Evolutionary conservation across 37 sponge, comb jelly and placozoan genomes (phyloP).

Genomic region (Dysidea cf. avara): DNA sequence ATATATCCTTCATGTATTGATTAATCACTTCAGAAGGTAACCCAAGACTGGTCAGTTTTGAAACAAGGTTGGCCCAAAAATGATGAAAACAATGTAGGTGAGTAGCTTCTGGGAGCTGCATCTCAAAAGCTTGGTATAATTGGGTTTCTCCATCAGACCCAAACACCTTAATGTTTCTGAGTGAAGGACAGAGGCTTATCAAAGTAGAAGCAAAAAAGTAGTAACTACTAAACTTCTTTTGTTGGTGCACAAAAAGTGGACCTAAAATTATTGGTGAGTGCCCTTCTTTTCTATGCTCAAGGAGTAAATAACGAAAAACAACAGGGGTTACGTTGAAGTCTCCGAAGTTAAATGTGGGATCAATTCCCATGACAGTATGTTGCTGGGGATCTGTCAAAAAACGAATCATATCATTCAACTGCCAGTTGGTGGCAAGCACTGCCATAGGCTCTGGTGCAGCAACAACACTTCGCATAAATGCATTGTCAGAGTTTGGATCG

Average conservation of each 20-base stretch:
- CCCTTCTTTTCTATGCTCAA: slow-evolving; percentile 2
- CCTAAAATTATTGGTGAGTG: slow-evolving; percentile 5
- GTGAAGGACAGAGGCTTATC: slow-evolving; percentile 3
- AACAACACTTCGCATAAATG: no score
- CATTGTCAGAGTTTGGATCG: no score
- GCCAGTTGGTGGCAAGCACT: neutral
- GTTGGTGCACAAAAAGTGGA: slow-evolving; percentile 12
- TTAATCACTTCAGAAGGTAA: neutral
- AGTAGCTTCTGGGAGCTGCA: neutral
- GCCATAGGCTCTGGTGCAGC: no score
- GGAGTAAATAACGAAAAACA: slow-evolving; percentile 10
- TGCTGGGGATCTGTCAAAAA: slow-evolving; percentile 4
- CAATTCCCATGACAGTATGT: slow-evolving; percentile 17
- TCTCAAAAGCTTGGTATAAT: slow-evolving; percentile 8
- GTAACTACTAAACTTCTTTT: slow-evolving; percentile 11
- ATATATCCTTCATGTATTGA: slow-evolving; percentile 4
- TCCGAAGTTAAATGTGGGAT: slow-evolving; percentile 19
- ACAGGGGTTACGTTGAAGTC: slow-evolving; percentile 9
- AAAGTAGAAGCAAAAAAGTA: slow-evolving; percentile 4
- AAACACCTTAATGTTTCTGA: slow-evolving; percentile 5
- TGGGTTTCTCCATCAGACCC: slow-evolving; percentile 16
- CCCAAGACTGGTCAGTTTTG: no score
- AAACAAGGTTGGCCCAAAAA: no score
- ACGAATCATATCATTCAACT: slow-evolving; percentile 20
- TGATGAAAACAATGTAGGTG: no score